Conservation (phyloP, 2,888 invertebrate species). For the Dryomyza anilis region DNA sequence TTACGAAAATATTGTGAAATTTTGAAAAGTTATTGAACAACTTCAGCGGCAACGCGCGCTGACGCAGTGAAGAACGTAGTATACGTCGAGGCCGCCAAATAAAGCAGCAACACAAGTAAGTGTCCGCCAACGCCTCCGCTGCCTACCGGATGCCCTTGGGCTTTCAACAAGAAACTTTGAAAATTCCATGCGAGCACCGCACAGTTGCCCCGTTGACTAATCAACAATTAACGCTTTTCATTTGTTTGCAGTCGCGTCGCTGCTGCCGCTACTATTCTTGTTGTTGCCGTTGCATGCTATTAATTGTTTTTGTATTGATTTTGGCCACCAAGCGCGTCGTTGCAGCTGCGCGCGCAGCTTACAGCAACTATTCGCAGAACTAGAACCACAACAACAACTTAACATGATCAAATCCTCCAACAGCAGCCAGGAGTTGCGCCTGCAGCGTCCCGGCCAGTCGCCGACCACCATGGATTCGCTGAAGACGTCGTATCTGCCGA, state of each 20-base stretch:
- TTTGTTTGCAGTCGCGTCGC: background rate
- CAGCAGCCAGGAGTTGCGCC: slow-evolving; percentile 58
- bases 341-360: too few relatives aligned
- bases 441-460: slow-evolving; percentile 50
- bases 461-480: slow-evolving; percentile 52
- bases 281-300: slow-evolving; percentile 4
- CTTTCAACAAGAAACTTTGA: too few relatives aligned
- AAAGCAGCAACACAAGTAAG: slow-evolving; percentile 13
- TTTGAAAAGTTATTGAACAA: too few relatives aligned
- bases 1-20: background rate
- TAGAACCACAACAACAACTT: too few relatives aligned
- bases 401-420: slow-evolving; percentile 58
- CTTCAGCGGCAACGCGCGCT: too few relatives aligned
- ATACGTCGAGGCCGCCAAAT: background rate
- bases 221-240: background rate
- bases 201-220: too few relatives aligned
- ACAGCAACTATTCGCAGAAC: too few relatives aligned
- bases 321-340: too few relatives aligned
- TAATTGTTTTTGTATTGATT: slow-evolving; percentile 26
- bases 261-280: background rate
- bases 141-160: too few relatives aligned
- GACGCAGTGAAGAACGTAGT: background rate
- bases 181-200: too few relatives aligned
- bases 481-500: slow-evolving; percentile 57
- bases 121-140: slow-evolving; percentile 1